A percentile compares a stretch with the other conserved stretches of the same genome.
These are phyloP conservation scores for Zelostemma sp. DNA, from an alignment of 1,140 invertebrate species.

Conservation along the genomic window DNA sequence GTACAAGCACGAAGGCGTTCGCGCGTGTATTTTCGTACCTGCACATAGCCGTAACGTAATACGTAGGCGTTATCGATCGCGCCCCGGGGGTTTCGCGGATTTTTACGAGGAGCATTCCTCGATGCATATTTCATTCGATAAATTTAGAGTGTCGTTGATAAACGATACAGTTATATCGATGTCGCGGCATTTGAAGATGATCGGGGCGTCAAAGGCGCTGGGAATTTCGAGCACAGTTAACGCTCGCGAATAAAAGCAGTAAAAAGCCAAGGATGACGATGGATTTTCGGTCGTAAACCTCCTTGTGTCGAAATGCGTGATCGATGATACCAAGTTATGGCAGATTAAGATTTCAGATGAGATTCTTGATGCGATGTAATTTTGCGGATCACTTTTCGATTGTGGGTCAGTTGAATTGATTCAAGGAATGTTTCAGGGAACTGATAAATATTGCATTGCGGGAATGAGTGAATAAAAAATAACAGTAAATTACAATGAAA, in stretches of 20 bases:
- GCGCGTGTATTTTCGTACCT: constrained; percentile 46
- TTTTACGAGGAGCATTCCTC: constrained; percentile 40
- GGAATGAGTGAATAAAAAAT: too few species aligned
- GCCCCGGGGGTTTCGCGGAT: constrained; percentile 39
- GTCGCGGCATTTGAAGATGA: constrained; percentile 40
- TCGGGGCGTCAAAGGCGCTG: constrained; percentile 8
- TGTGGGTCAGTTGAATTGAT: too few species aligned
- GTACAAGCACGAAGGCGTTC: constrained; percentile 39
- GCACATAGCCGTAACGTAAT: constrained; percentile 30
- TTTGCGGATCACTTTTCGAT: too few species aligned
- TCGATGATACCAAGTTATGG: neutral
- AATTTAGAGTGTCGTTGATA: constrained; percentile 52
- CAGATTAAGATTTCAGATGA: neutral
- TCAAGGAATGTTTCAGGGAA: too few species aligned
- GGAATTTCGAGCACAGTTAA: neutral
- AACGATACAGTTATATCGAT: constrained; percentile 52
- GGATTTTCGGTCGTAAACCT: neutral
- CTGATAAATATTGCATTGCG: too few species aligned
- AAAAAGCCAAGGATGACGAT: neutral
- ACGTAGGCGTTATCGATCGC: constrained; percentile 48
- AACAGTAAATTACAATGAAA: too few species aligned
- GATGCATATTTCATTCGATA: constrained; percentile 48
- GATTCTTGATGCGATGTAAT: neutral
- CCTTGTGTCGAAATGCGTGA: neutral
- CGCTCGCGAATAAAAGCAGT: neutral